phyloP scores from a whole-genome alignment of 1,140 invertebrate species.

The Ceratosolen fusciceps region DNA sequence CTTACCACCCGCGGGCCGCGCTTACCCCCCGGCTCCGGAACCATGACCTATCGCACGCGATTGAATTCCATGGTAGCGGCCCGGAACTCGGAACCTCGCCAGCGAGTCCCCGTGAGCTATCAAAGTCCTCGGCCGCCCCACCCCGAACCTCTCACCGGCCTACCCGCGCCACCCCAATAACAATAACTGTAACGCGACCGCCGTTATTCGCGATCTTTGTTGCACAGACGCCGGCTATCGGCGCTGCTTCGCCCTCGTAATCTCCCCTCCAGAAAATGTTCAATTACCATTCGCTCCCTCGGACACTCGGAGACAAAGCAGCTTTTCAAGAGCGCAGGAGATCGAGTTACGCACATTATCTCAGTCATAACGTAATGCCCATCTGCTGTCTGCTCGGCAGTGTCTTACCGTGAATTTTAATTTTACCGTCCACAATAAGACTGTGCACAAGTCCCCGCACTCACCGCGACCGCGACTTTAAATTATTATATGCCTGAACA shows the following conservation, averaged over 20 bases:
- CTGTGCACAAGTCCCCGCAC: background rate
- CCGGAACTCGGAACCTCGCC: too few species aligned
- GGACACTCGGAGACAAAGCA: background rate
- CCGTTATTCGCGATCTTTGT: too few species aligned
- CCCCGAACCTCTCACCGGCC: too few species aligned
- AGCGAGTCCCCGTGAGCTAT: too few species aligned
- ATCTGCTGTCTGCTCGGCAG: background rate
- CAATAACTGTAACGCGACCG: too few species aligned
- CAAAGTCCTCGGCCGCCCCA: background rate
- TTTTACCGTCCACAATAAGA: background rate
- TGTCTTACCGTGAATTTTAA: background rate
- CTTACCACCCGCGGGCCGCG: too few species aligned
- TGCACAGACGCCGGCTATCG: too few species aligned
- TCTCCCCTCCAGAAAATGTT: background rate
- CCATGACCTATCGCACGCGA: background rate
- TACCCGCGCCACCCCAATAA: too few species aligned
- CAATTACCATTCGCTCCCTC: background rate
- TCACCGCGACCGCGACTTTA: background rate
- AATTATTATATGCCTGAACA: background rate
- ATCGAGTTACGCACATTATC: background rate
- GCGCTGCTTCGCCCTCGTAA: too few species aligned
- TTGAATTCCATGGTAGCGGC: conserved; percentile 7
- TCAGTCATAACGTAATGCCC: background rate
- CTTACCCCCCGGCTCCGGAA: background rate
- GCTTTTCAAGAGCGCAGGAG: background rate